Base-by-base conservation (phyloP, 2,888 invertebrate species). In the Drosophila borborema region DNA sequence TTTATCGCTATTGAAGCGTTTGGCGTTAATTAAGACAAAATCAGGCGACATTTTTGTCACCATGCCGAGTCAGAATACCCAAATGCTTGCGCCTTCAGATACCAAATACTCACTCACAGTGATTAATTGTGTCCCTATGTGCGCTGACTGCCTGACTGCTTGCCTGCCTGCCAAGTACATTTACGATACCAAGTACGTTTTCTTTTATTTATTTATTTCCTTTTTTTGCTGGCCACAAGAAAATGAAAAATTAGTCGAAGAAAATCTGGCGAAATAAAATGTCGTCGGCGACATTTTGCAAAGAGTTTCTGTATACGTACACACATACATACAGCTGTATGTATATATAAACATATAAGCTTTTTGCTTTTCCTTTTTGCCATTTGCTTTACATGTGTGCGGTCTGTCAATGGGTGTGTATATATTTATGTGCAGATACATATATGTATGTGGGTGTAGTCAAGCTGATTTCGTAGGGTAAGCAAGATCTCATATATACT, bases 21-120 rank as follows among this genome's bases (percentile, higher is more conserved):
- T 91, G 91, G 91, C 91, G 91, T 91, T 92, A 91, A 91, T 91
- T 91, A 91, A 91, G 91, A 91, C 91, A 91, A 91, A 91, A 92
- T 91, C 92, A 91, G 86, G 91, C 90, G 80, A 90, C 80, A 89
- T 91, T 91, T 92, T 92, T 91, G 90, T 89, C 91, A 91, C 92
- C 89, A 91, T 80, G 89, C 80, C 80, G 77, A 74, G 67, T 31
- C 72, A 46, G 48, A 71, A 49, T 71, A 41, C 65, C 43, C 54
- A 54, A 67, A 48, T 40, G 69, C 72, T 51, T 41, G 18, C 49
- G 45, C 34, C 34, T 61, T 53, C 58, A 34, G 62, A 62, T 65
- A n/a, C 51, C 46, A 51, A 65, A 64, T 59, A 54, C 77, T 59
- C 64, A 77, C 63, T 65, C 73, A 58, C 49, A 53, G 79, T 90